A percentile compares a stretch with the other conserved stretches of the same genome.
Conservation (phyloP, 2,797 vertebrate species). For the Rhinella marina region DNA sequence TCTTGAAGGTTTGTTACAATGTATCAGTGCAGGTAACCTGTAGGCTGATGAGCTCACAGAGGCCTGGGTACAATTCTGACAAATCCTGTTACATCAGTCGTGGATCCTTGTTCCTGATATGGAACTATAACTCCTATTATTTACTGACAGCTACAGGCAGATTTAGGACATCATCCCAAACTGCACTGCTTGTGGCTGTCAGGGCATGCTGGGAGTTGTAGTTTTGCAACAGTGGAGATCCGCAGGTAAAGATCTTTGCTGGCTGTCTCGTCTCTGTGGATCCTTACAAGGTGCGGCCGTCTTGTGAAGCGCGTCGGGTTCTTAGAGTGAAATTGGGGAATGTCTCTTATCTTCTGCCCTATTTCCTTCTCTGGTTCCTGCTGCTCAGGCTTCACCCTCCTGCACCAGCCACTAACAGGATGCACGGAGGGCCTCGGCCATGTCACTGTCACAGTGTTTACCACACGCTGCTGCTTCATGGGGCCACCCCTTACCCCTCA, state of each 20-base stretch:
- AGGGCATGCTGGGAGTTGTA: no score
- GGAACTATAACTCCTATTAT: neutral
- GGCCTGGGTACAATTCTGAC: no score
- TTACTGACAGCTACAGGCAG: neutral
- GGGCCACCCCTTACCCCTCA: slow-evolving; percentile 18
- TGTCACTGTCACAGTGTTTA: slow-evolving; percentile 53
- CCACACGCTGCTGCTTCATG: slow-evolving; percentile 44
- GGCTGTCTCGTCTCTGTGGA: no score
- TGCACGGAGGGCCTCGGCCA: slow-evolving; percentile 23
- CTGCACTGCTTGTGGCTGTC: no score
- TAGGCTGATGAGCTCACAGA: neutral
- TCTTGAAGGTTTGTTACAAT: neutral
- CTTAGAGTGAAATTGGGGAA: neutral
- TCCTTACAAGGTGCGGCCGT: no score
- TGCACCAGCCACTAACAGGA: slow-evolving; percentile 50
- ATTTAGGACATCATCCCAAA: no score
- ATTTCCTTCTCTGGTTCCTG: slow-evolving; percentile 51
- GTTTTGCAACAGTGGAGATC: no score
- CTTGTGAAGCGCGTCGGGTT: neutral
- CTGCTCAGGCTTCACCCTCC: slow-evolving; percentile 31
- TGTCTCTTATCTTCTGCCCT: slow-evolving; percentile 6
- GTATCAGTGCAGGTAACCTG: no score
- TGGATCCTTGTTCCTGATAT: no score
- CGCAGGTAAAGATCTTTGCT: no score
- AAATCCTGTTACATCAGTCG: no score